phyloP scores from a whole-genome alignment of 2,113 vertebrate genomes.

The Tenebrosternarchus preto region DNA sequence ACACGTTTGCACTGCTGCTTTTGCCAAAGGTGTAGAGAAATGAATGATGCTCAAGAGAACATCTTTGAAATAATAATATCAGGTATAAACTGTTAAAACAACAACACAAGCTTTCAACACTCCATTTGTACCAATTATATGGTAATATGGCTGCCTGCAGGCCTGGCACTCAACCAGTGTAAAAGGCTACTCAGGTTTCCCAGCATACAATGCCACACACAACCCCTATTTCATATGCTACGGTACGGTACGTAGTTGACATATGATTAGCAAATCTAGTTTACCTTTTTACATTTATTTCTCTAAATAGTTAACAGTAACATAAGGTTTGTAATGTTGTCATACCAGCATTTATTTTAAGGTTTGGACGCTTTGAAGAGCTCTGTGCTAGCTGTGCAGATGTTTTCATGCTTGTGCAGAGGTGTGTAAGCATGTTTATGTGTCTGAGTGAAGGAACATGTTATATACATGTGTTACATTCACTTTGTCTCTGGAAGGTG shows the following conservation, averaged over 20 bases:
- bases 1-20: conserved; percentile 17
- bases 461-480: background rate
- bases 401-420: conserved; percentile 21
- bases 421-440: background rate
- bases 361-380: conserved; percentile 9
- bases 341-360: conserved; percentile 37
- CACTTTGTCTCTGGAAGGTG: conserved; percentile 30
- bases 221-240: conserved; percentile 37
- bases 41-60: conserved; percentile 35
- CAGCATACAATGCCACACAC: conserved; percentile 7
- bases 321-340: conserved; percentile 29
- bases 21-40: conserved; percentile 24
- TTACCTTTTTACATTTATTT: too few species aligned
- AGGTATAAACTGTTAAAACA: conserved; percentile 40
- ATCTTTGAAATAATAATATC: conserved; percentile 37
- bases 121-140: conserved; percentile 23
- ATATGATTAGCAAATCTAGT: background rate
- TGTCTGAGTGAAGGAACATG: background rate
- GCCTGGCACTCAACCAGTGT: background rate
- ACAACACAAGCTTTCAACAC: conserved; percentile 42
- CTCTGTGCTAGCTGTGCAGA: conserved; percentile 2
- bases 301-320: background rate
- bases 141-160: background rate
- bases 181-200: conserved; percentile 24
- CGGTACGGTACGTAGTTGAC: background rate